Conservation (phyloP, 2,113 vertebrate genomes). For the Pipa parva region DNA sequence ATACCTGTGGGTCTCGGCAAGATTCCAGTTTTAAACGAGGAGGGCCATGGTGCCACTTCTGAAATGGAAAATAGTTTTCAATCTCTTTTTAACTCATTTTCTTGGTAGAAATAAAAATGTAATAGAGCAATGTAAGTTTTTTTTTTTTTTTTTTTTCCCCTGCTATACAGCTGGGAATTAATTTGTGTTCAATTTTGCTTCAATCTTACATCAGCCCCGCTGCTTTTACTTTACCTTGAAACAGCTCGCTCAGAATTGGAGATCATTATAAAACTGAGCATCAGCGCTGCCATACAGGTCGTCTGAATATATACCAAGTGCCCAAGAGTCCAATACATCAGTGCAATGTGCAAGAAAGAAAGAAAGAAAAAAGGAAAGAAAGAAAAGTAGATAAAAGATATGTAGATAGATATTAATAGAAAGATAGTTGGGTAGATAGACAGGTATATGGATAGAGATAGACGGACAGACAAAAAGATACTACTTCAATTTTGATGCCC, state of each 20-base stretch:
- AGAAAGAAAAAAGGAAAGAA: too few species aligned
- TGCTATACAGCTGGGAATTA: conserved; percentile 31
- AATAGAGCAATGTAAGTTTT: conserved; percentile 17
- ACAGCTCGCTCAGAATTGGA: conserved; percentile 1
- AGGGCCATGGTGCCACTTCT: neutral
- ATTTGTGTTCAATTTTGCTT: conserved; percentile 29
- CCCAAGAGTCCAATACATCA: neutral
- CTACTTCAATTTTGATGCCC: too few species aligned
- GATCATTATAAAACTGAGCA: conserved; percentile 7
- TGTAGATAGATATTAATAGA: too few species aligned
- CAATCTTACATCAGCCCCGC: conserved; percentile 27
- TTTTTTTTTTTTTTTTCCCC: neutral
- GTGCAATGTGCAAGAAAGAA: too few species aligned
- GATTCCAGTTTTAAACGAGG: conserved; percentile 7
- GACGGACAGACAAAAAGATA: too few species aligned
- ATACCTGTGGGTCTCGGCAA: conserved; percentile 10
- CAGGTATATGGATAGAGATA: too few species aligned
- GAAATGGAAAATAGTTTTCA: conserved; percentile 37
- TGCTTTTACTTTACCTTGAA: conserved; percentile 14
- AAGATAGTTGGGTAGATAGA: too few species aligned
- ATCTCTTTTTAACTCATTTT: conserved; percentile 31
- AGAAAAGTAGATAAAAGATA: too few species aligned
- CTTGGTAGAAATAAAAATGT: conserved; percentile 35
- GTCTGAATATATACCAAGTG: neutral
- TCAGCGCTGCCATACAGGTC: neutral